A percentile compares a stretch with the other conserved stretches of the same genome.
phyloP scores from a whole-genome alignment of 2,888 invertebrate genomes.

The Noctua janthina region DNA sequence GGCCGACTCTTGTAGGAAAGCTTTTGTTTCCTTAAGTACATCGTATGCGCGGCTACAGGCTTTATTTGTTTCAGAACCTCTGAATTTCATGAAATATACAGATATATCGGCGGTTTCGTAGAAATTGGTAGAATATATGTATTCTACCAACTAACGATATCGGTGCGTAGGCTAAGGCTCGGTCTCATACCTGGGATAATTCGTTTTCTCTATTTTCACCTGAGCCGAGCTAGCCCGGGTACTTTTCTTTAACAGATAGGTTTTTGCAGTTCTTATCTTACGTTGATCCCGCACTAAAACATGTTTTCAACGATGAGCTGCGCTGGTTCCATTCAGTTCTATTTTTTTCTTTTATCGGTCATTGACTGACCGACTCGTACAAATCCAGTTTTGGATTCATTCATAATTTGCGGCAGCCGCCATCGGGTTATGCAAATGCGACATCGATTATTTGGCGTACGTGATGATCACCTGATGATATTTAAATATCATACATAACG shows the following conservation, averaged over 20 bases:
- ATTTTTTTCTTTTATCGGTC: constrained; percentile 19
- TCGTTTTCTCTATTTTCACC: too few relatives aligned
- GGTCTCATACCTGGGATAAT: too few relatives aligned
- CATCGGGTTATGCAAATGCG: constrained; percentile 37
- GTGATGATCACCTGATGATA: neutral
- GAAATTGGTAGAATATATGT: neutral
- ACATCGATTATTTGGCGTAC: neutral
- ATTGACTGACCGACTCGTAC: neutral
- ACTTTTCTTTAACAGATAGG: neutral
- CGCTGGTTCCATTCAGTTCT: neutral
- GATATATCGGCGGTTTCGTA: neutral
- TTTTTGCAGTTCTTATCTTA: neutral
- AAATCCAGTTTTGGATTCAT: constrained; percentile 28
- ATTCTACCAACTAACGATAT: too few relatives aligned
- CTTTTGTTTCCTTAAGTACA: neutral
- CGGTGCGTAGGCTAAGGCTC: too few relatives aligned
- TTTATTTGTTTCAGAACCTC: neutral
- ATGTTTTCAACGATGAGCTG: neutral
- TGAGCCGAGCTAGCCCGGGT: too few relatives aligned
- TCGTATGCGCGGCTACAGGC: neutral
- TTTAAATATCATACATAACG: constrained; percentile 19
- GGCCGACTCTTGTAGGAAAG: neutral
- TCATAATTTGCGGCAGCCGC: constrained; percentile 8
- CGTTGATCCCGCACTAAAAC: too few relatives aligned
- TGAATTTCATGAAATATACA: neutral